Percentiles rank a stretch among this genome's conserved stretches.
Conservation (phyloP, 2,797 vertebrate species). For the Hemitrygon akajei region DNA sequence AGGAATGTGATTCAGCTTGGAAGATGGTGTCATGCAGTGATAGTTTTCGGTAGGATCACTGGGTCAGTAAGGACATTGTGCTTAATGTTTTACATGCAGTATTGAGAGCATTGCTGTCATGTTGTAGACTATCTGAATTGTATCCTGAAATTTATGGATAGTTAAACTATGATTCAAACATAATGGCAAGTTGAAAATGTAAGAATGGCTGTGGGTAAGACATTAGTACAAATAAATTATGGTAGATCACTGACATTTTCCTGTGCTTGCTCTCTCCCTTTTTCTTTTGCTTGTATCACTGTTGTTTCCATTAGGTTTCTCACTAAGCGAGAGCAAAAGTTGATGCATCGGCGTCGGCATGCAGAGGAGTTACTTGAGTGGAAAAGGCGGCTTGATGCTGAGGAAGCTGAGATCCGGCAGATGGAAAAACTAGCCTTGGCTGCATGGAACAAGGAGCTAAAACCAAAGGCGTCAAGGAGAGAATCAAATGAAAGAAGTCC, state of each 20-base stretch:
- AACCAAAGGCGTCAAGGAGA: constrained; percentile 55
- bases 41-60: background rate
- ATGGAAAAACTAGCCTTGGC: constrained; percentile 86
- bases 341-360: constrained; percentile 83
- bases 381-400: constrained; percentile 82
- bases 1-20: background rate
- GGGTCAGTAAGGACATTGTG: background rate
- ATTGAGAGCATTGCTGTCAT: background rate
- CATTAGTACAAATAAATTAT: background rate
- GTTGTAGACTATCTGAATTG: background rate
- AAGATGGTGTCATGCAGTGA: background rate
- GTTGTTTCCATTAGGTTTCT: constrained; percentile 68
- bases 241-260: constrained; percentile 32
- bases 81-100: background rate
- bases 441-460: constrained; percentile 73
- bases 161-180: background rate
- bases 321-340: constrained; percentile 88
- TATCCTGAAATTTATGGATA: background rate
- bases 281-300: constrained; percentile 2
- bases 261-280: constrained; percentile 41
- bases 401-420: constrained; percentile 81
- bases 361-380: constrained; percentile 86
- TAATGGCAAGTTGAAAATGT: background rate
- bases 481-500: constrained; percentile 56
- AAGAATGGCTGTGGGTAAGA: background rate